Conservation (phyloP, 1,140 invertebrate species). For the Triops cancriformis region DNA sequence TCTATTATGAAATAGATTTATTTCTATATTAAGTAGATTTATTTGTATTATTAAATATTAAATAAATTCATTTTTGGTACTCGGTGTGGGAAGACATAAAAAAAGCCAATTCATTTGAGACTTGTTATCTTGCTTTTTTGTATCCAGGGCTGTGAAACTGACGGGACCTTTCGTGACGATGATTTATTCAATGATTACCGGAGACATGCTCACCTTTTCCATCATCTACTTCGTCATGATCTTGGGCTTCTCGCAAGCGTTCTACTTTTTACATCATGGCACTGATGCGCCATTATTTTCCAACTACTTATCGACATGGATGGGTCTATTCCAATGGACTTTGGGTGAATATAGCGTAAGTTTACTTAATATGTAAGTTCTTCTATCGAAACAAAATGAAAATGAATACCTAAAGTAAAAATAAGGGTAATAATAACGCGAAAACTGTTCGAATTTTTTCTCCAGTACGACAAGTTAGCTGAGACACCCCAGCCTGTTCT, state of each 20-base stretch:
- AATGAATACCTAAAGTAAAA: no score
- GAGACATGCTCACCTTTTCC: constrained; percentile 94
- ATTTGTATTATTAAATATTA: no score
- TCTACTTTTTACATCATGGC: constrained; percentile 90
- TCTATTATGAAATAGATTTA: no score
- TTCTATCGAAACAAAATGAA: no score
- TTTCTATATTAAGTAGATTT: no score
- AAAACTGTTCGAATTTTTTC: constrained; percentile 34
- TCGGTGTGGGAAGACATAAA: no score
- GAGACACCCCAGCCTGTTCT: constrained; percentile 81
- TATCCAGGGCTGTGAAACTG: constrained; percentile 72
- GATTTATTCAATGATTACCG: constrained; percentile 96
- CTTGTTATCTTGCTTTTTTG: constrained; percentile 16
- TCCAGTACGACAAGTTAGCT: constrained; percentile 84
- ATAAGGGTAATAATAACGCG: no score
- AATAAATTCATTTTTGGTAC: no score
- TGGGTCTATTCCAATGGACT: constrained; percentile 96
- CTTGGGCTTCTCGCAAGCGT: constrained; percentile 91
- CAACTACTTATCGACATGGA: constrained; percentile 84
- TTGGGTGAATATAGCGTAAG: constrained; percentile 94
- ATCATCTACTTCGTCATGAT: constrained; percentile 92
- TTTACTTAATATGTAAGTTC: constrained; percentile 29
- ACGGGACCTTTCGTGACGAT: constrained; percentile 97
- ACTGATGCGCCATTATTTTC: constrained; percentile 67
- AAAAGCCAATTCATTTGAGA: no score